These are phyloP conservation scores for Erynnis tages DNA, from an alignment of 2,888 invertebrate species.

Conservation along the genomic window DNA sequence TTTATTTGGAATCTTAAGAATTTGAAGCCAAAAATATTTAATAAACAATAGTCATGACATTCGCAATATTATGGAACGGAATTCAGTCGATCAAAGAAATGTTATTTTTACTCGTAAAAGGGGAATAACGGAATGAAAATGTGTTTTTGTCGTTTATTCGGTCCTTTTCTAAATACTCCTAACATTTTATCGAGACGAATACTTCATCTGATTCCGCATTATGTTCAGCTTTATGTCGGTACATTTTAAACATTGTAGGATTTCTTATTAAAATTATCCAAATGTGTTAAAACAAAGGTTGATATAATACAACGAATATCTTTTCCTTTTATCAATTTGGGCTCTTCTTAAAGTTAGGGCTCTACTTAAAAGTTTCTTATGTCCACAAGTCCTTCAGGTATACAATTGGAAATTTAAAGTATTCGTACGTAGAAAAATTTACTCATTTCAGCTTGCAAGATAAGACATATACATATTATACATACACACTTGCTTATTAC, in stretches of 20 bases:
- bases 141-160: constrained; percentile 11
- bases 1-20: neutral
- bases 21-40: neutral
- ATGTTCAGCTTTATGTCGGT: constrained; percentile 7
- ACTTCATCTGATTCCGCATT: constrained; percentile 9
- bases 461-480: too few species aligned
- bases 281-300: neutral
- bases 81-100: constrained; percentile 12
- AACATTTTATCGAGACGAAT: constrained; percentile 16
- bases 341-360: too few species aligned
- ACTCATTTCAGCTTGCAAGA: too few species aligned
- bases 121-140: constrained; percentile 11
- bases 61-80: constrained; percentile 4
- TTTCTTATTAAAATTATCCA: neutral
- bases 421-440: too few species aligned
- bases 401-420: too few species aligned
- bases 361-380: too few species aligned
- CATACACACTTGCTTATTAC: too few species aligned
- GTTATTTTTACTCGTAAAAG: constrained; percentile 8
- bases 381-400: too few species aligned
- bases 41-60: neutral
- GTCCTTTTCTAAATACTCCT: constrained; percentile 16
- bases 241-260: constrained; percentile 1
- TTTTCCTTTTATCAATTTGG: too few species aligned
- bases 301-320: neutral